A percentile compares a stretch with the other conserved stretches of the same genome.
Evolutionary conservation across 2,113 vertebrate species (phyloP).

Genomic region (Chloropsis hardwickii): DNA sequence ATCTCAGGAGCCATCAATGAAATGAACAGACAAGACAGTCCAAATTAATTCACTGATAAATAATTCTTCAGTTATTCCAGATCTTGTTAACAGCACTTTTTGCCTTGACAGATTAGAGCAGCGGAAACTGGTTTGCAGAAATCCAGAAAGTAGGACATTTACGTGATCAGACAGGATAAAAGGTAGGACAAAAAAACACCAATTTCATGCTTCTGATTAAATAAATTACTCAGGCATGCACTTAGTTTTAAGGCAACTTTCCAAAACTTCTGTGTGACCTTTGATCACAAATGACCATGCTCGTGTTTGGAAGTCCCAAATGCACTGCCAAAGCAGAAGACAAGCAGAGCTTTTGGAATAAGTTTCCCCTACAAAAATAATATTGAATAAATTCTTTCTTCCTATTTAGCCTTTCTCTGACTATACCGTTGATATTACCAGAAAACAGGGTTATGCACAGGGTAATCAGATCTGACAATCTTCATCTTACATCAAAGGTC

Average conservation of each 20-base stretch:
- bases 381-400: not conserved
- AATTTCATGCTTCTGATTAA: not conserved
- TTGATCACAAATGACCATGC: not conserved
- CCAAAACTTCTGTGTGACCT: not conserved
- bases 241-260: not conserved
- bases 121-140: not conserved
- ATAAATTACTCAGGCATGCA: not conserved
- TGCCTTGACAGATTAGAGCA: not conserved
- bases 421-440: not conserved
- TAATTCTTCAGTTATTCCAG: not conserved
- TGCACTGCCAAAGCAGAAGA: not conserved
- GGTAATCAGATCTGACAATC: not conserved
- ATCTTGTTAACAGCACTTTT: not conserved
- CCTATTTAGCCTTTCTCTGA: not conserved
- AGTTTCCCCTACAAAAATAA: not conserved
- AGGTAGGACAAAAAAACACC: not conserved
- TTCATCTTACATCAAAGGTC: not conserved
- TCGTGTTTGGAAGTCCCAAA: not conserved
- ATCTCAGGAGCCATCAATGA: not conserved
- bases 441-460: not conserved
- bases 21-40: not conserved
- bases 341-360: not conserved
- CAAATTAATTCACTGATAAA: not conserved
- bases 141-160: not conserved
- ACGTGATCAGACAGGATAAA: not conserved